Evolutionary conservation across 2,888 invertebrate genomes (phyloP), one percentile per base, ranked within the genome.

Genomic region (Scaptomyza tumidula): DNA sequence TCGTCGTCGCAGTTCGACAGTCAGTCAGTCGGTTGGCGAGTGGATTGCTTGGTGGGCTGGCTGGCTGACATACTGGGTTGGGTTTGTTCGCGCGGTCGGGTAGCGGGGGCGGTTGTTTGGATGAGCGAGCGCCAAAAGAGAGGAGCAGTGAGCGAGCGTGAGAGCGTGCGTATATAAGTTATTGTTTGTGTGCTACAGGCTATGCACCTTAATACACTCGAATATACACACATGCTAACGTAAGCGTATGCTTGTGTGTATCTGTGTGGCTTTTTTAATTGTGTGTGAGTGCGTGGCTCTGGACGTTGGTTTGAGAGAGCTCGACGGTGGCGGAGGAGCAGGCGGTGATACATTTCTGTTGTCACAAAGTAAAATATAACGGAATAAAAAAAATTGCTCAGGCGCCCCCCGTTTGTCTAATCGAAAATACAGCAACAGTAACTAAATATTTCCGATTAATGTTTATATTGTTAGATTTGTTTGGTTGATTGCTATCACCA

Each of bases 281-380:
- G 66, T 74, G 53, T 69, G 62, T 52, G 63, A 45, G 70, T 71
- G 69, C 71, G 71, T 74, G 74, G 61, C 63, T 72, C 62, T 70
- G 70, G 46, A 56, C 59, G 53, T 64, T 11, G 53, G 46, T 54
- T 35, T 39, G 44, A 35, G 56, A 29, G 56, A 54, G 64, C 33
- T 33, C 33, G 2, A 33, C 33, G 67, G 37, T 39, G 62, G 6
- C 50, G 50, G n/a, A 37, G 49, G 64, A 43, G 37, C 65, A 66
- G 86, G 78, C 78, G 83, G 75, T 83, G 78, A 83, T 83, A 83
- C 74, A 78, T 70, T 86, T 85, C 80, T 85, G 86, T 83, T 83
- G 80, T 86, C 86, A 86, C 80, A 86, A 86, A 83, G 83, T 83
- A 84, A 86, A 84, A 86, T 80, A 86, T 77, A 86, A 77, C 84